Evolutionary conservation across 2,113 vertebrate species (phyloP).

Genomic region (Furnarius figulus): DNA sequence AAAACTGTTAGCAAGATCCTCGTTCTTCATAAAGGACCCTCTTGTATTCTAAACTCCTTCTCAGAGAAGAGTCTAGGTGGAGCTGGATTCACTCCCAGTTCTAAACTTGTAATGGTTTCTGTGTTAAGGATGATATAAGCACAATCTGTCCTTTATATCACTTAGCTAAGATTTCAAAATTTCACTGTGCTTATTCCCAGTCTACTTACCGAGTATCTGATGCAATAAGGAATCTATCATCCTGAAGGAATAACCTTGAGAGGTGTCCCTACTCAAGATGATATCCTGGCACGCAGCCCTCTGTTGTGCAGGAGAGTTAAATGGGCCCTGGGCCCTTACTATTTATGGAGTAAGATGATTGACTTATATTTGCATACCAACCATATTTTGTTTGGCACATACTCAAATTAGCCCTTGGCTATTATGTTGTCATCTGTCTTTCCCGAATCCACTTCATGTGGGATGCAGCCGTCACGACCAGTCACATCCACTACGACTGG

Average conservation of each 20-base stretch:
- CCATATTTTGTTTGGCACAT: not conserved
- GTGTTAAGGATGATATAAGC: not conserved
- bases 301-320: not conserved
- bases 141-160: not conserved
- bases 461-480: fast-evolving
- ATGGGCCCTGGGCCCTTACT: not conserved
- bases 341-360: not conserved
- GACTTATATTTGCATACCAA: not conserved
- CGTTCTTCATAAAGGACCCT: not conserved
- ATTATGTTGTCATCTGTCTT: not conserved
- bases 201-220: not conserved
- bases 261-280: not conserved
- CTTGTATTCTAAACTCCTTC: not conserved
- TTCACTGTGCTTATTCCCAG: not conserved
- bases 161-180: not conserved
- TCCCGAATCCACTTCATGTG: fast-evolving
- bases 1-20: not conserved
- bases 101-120: not conserved
- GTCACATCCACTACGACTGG: not conserved
- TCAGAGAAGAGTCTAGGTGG: not conserved
- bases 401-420: not conserved
- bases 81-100: not conserved
- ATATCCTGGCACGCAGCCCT: not conserved
- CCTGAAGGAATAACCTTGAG: not conserved
- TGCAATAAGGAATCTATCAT: not conserved